These are phyloP conservation scores for Clytia hemisphaerica DNA, from an alignment of 30 jellyfish, hydroid and myxozoan genomes.

Conservation along the genomic window DNA sequence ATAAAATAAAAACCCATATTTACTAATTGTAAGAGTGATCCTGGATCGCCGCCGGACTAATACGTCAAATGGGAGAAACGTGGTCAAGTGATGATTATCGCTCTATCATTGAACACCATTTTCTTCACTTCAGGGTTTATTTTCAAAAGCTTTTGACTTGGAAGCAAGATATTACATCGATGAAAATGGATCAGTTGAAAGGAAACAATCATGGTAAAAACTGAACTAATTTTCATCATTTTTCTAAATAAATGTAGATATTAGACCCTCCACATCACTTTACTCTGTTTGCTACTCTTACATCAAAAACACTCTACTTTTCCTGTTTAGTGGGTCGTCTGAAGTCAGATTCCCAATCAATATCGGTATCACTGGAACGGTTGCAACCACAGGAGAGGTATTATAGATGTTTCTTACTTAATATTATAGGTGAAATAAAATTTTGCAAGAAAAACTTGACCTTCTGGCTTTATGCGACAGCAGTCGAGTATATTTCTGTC, in stretches of 20 bases:
- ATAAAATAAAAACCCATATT: too few relatives aligned
- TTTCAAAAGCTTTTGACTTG: slow-evolving; percentile 91
- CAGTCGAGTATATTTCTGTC: too few relatives aligned
- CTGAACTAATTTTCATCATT: not conserved
- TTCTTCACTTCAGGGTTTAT: slow-evolving; percentile 53
- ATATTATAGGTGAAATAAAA: not conserved
- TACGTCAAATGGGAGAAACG: too few relatives aligned
- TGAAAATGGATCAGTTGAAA: slow-evolving; percentile 77
- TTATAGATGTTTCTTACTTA: not conserved
- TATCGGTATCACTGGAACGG: slow-evolving; percentile 95
- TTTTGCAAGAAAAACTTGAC: not conserved
- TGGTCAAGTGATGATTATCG: too few relatives aligned
- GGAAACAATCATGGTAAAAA: slow-evolving; percentile 89
- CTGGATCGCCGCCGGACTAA: too few relatives aligned
- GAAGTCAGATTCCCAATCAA: slow-evolving; percentile 93
- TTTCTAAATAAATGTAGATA: too few relatives aligned
- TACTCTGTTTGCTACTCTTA: too few relatives aligned
- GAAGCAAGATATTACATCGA: slow-evolving; percentile 89
- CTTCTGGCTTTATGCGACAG: not conserved
- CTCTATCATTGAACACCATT: too few relatives aligned
- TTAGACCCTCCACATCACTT: too few relatives aligned
- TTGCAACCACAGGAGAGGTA: slow-evolving; percentile 98
- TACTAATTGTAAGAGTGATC: too few relatives aligned
- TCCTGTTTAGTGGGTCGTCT: slow-evolving; percentile 68
- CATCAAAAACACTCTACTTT: too few relatives aligned